Evolutionary conservation across 2,888 invertebrate species (phyloP), one percentile per base, ranked within the genome.

Genomic region (Aethes cnicana): DNA sequence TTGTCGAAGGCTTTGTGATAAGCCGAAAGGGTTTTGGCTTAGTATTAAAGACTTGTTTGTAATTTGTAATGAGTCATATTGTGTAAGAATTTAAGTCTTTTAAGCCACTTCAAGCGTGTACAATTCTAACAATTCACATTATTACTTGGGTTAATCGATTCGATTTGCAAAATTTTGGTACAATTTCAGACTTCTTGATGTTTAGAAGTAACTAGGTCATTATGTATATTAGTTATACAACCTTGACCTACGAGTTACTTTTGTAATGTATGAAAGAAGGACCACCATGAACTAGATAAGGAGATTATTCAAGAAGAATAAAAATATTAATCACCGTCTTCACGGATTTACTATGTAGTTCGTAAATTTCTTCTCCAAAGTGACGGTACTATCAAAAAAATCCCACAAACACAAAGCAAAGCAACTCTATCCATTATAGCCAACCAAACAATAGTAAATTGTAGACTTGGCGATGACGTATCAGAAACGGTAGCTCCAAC

Each of bases 401-500:
- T 39, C 39, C 39, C 41, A 42, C 26, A 42, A 26, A 26, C 8
- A 16, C 23, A 42, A 36, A 20, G 18, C 12, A 20, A 36, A 42
- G 11, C 28, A 28, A 42, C n/a, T n/a, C n/a, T n/a, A n/a, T 26
- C 33, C 20, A 33, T 44, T 44, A 33, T 23, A 16, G 17, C 32
- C 46, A 23, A 46, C 35, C 33, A 46, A 52, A 52, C 46, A 52
- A 52, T 46, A 43, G 49, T 42, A 39, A 44, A 43, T 48, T 48
- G 54, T 48, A 26, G 43, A 48, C 16, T 47, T 35, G 35, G 26
- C 36, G 50, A 52, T 52, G 52, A 52, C 52, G 52, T 39, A 37
- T 20, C 39, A 52, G 32, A 52, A 52, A 52, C 52, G 52, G 52
- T 52, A 52, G 52, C 52, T 46, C 37, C 16, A 32, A 39, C 39